Evolutionary conservation across 2,113 vertebrate genomes (phyloP), one percentile per base, ranked within the genome.

Genomic region (Sinocyclocheilus grahami): DNA sequence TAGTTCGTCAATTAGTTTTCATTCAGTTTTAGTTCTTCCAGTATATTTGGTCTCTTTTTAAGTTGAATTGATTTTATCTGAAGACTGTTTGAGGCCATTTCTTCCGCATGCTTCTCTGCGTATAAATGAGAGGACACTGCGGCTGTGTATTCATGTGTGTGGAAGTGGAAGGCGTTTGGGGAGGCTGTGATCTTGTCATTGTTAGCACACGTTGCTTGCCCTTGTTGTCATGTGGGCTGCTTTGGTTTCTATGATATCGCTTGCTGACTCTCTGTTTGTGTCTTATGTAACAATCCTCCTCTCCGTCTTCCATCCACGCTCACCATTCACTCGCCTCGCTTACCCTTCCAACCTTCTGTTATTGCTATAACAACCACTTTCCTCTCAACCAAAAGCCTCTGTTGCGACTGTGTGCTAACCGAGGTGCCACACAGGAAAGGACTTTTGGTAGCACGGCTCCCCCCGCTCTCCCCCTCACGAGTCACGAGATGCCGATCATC

Each of bases 271-370:
- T 78, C 69, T 85, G 92, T 94, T 90, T 74, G 85, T 93, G 91
- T 94, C 91, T 94, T 95, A 96, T 93, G 93, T 95, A 95, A 96
- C 93, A 94, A 93, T 93, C 93, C 94, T 94, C 93, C 90, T 92
- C 91, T 92, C 88, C 90, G 92, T 93, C 93, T 92, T 92, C 92
- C 92, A 91, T 94, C 88, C 88, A 92, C 90, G 91, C 92, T 92
- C 89, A 86, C 89, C 91, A 76, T 87, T 72, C 82, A 75, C 90
- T 92, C 88, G 86, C 90, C 89, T 90, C 84, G 89, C 92, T 93
- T 91, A 93, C 93, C 91, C 89, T 92, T 86, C 80, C 89, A 91
- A 89, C 90, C 91, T 90, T 86, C 90, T 85, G 87, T 92, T 85
- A 93, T 95, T 90, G 86, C 92, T 91, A 89, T 93, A 93, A 93